Evolutionary conservation across 2,888 invertebrate species (phyloP).

Genomic region (Prosopocoilus inquinatus): DNA sequence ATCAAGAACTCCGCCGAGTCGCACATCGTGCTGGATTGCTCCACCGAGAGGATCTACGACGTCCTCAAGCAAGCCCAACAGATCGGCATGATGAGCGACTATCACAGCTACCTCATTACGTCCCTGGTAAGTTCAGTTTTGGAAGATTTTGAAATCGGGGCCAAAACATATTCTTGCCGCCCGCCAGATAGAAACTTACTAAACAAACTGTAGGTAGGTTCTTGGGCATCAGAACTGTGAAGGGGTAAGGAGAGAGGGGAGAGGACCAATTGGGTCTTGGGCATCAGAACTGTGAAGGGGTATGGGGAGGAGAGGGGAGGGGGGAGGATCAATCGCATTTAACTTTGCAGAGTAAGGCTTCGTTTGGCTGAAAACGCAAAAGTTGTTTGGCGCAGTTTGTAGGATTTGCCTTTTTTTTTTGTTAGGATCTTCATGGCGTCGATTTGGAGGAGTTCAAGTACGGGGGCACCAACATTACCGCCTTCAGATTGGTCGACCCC

Average conservation of each 20-base stretch:
- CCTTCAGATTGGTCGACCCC: conserved; percentile 86
- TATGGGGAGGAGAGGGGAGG: no score
- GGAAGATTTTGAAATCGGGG: no score
- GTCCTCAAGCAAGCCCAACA: conserved; percentile 92
- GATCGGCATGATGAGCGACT: conserved; percentile 96
- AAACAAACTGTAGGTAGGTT: no score
- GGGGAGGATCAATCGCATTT: no score
- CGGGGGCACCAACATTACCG: conserved; percentile 93
- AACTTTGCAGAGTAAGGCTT: no score
- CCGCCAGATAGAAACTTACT: no score
- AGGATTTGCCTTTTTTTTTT: conserved; percentile 4
- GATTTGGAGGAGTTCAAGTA: conserved; percentile 92
- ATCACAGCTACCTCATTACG: conserved; percentile 91
- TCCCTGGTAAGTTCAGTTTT: conserved; percentile 67
- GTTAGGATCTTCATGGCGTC: conserved; percentile 85
- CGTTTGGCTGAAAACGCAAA: no score
- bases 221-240: no score
- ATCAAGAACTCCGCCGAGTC: conserved; percentile 90
- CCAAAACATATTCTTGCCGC: no score
- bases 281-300: no score
- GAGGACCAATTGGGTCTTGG: no score
- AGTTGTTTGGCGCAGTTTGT: neutral
- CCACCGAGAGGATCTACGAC: conserved; percentile 79
- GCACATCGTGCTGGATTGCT: conserved; percentile 87
- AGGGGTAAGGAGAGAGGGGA: no score